A percentile compares a stretch with the other conserved stretches of the same genome.
phyloP scores from a whole-genome alignment of 1,140 invertebrate genomes.

The Notospermus geniculatus region DNA sequence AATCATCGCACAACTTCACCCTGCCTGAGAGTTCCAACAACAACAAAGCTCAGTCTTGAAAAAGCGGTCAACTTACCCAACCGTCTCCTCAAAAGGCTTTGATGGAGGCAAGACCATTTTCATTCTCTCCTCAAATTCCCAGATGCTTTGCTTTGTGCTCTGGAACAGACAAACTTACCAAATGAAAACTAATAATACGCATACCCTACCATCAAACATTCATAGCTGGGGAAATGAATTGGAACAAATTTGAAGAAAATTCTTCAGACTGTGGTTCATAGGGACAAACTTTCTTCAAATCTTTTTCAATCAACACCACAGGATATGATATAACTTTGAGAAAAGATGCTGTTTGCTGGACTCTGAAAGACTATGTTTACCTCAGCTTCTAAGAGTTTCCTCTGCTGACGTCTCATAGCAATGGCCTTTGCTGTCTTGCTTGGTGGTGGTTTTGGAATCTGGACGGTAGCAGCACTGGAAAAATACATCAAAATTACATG shows the following conservation, averaged over 20 bases:
- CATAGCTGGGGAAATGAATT: background rate
- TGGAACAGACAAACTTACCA: background rate
- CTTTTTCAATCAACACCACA: too few relatives aligned
- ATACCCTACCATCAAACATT: background rate
- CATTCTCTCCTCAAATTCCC: conserved; percentile 50
- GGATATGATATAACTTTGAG: too few relatives aligned
- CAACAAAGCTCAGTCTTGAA: too few relatives aligned
- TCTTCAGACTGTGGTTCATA: too few relatives aligned
- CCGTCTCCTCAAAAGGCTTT: conserved; percentile 28
- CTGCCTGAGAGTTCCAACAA: too few relatives aligned
- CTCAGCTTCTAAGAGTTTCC: conserved; percentile 37
- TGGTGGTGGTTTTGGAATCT: conserved; percentile 52
- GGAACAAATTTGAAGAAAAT: too few relatives aligned
- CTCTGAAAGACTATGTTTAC: too few relatives aligned
- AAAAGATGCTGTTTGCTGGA: background rate
- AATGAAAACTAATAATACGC: background rate
- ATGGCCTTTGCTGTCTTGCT: conserved; percentile 40
- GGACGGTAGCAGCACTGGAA: conserved; percentile 50
- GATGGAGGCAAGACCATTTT: conserved; percentile 43
- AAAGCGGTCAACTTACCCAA: too few relatives aligned
- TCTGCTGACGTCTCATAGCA: conserved; percentile 27
- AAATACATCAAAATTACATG: background rate
- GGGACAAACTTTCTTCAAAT: too few relatives aligned
- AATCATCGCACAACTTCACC: too few relatives aligned
- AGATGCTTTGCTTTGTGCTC: conserved; percentile 5